Base-by-base conservation (phyloP, 2,113 vertebrate genomes). In the Oenanthe oenanthe region DNA sequence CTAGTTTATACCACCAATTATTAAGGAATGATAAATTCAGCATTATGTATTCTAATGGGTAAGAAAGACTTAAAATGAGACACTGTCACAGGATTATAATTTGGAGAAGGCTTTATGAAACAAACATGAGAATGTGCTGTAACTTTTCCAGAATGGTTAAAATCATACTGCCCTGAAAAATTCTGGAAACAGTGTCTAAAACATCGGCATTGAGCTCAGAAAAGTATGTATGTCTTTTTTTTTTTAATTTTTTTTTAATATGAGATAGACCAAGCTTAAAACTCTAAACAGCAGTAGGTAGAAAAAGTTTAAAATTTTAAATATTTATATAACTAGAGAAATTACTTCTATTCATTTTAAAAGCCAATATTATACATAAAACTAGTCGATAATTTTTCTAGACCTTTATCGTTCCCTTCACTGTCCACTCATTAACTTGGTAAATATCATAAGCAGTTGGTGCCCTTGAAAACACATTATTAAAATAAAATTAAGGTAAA, bases 221-320 rank as follows among this genome's bases (percentile, higher is more conserved):
- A 92, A 96, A 90, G 85, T 65, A 81, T 26, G 79, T 24, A 57
- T 58, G 89, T 14, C 3, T 42, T 24, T 73, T 83, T 79, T 36
- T 79, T 79, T 91, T 54, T 76, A 51, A 15, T n/a, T 40, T 43
- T 77, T 91, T 73, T 88, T 57, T n/a, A 81, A 60, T 57, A 93
- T 96, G 93, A 97, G 96, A 95, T 65, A 96, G 93, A 98, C 56
- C 87, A 96, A 96, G 95, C 97, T 97, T 96, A 96, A 97, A 97
- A 97, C 85, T 97, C 97, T 97, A 95, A 97, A 96, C 56, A 92
- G 96, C 82, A 91, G 92, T 93, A 97, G 96, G 95, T 97, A 97
- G 96, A 98, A 98, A 97, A 97, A 95, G 90, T 96, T 96, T 84
- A 90, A 97, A 97, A 97, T 92, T 95, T 95, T 95, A 96, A 96